Evolutionary conservation across 2,113 vertebrate genomes (phyloP), one percentile per base, ranked within the genome.

Genomic region (Hypocryptadius cinnamomeus): DNA sequence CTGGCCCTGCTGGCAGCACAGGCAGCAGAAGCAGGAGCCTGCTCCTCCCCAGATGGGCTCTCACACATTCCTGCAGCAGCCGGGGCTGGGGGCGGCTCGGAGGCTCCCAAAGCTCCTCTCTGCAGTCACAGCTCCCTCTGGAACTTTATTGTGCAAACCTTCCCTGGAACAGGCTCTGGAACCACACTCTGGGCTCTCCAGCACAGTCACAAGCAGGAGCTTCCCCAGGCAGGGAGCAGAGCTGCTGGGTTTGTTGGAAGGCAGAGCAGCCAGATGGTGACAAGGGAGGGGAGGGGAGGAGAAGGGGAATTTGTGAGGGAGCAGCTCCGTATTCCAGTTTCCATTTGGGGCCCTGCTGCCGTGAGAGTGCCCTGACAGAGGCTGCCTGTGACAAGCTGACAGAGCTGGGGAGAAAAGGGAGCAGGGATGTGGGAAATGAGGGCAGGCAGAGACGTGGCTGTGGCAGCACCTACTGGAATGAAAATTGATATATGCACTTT

Each of bases 1-100:
- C 92, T 17, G 10, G 89, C 88, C 61, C 11, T 76, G 45, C 86
- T 95, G 93, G 89, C 93, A 91, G 92, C 90, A 66, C 51, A 73
- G 80, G 79, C 83, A 51, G 88, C 80, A 77, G 94, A 92, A 92
- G 68, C 33, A 5, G 68, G 87, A 85, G 74, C 42, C 82, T 82
- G 56, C 7, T 76, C 50, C 90, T 84, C 70, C 92, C 78, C 91
- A 92, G 81, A 89, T 83, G 87, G 94, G 84, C 44, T 95, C 59
- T 64, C 64, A 16, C 59, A 18, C 78, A 87, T 39, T 63, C 72
- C 60, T 84, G 90, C 63, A 56, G 92, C 94, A 80, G 79, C 76
- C 6, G 56, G 59, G n/a, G 22, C 12, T 2, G 28, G 44, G 80
- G 56, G 77, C 6, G 24, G 33, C 83, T 89, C 86, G 20, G 79